Conservation (phyloP, 2,888 invertebrate genomes). For the Eupithecia vulgata region DNA sequence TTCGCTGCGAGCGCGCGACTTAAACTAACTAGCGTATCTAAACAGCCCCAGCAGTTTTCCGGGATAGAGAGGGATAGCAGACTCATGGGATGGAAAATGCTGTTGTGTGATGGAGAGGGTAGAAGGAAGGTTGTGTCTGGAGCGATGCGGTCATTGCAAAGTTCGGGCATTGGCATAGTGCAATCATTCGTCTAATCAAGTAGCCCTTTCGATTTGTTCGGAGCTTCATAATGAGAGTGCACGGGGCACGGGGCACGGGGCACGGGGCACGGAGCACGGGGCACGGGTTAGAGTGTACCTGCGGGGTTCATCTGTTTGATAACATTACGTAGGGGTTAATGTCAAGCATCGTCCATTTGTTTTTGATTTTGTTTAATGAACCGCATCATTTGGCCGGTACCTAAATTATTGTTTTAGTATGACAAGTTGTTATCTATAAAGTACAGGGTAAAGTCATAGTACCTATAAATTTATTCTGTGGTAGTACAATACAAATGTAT, state of each 20-base stretch:
- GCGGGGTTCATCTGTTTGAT: neutral
- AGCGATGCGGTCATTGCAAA: constrained; percentile 79
- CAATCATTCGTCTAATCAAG: constrained; percentile 62
- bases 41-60: constrained; percentile 74
- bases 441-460: neutral
- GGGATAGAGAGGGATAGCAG: constrained; percentile 60
- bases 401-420: neutral
- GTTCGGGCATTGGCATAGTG: constrained; percentile 79
- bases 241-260: too few species aligned
- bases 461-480: neutral
- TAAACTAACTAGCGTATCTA: constrained; percentile 68
- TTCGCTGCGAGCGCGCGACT: constrained; percentile 65
- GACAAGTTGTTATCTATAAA: neutral
- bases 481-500: neutral
- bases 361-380: constrained; percentile 8
- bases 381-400: neutral
- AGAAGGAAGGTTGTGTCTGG: constrained; percentile 71
- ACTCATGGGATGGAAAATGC: constrained; percentile 51
- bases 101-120: constrained; percentile 57
- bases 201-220: constrained; percentile 47
- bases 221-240: constrained; percentile 32
- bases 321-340: constrained; percentile 1
- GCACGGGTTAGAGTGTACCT: constrained; percentile 13
- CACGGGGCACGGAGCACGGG: too few species aligned
- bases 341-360: neutral